phyloP scores from a whole-genome alignment of 2,888 invertebrate genomes.

The Tineola bisselliella region DNA sequence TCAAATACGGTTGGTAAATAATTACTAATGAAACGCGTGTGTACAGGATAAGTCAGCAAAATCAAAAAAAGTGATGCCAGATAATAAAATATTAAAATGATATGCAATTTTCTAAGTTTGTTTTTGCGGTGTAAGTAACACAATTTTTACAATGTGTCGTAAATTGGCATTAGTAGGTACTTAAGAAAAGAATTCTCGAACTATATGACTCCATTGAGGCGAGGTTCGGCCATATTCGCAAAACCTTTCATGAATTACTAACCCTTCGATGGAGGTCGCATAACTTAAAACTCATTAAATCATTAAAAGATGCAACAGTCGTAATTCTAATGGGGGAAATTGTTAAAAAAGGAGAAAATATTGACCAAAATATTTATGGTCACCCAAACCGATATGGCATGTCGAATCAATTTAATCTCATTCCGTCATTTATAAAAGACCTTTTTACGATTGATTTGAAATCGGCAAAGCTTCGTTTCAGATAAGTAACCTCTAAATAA shows the following conservation, averaged over 20 bases:
- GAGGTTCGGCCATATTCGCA: not conserved
- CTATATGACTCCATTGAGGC: not conserved
- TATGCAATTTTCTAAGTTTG: not conserved
- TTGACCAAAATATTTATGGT: conserved; percentile 59
- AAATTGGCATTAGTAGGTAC: not conserved
- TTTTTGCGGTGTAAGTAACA: not conserved
- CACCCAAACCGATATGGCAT: conserved; percentile 30
- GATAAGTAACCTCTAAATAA: conserved; percentile 40
- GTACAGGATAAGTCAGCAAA: too few relatives aligned
- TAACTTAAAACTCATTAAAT: conserved; percentile 55
- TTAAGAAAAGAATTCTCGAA: not conserved
- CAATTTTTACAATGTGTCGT: not conserved
- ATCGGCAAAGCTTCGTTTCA: conserved; percentile 22
- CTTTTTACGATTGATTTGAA: conserved; percentile 25
- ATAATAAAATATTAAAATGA: not conserved
- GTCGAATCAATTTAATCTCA: conserved; percentile 55
- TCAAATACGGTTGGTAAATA: too few relatives aligned
- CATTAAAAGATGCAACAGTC: conserved; percentile 35
- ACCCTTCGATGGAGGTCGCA: conserved; percentile 39
- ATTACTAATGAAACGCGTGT: too few relatives aligned
- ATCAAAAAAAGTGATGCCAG: too few relatives aligned
- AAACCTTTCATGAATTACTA: conserved; percentile 15
- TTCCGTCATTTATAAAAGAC: conserved; percentile 28
- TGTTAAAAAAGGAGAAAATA: conserved; percentile 28
- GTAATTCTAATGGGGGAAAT: conserved; percentile 41